These are phyloP conservation scores for Hydrozoanthus tunicans DNA, from an alignment of 64 coral and sea anemone genomes.

Conservation along the genomic window DNA sequence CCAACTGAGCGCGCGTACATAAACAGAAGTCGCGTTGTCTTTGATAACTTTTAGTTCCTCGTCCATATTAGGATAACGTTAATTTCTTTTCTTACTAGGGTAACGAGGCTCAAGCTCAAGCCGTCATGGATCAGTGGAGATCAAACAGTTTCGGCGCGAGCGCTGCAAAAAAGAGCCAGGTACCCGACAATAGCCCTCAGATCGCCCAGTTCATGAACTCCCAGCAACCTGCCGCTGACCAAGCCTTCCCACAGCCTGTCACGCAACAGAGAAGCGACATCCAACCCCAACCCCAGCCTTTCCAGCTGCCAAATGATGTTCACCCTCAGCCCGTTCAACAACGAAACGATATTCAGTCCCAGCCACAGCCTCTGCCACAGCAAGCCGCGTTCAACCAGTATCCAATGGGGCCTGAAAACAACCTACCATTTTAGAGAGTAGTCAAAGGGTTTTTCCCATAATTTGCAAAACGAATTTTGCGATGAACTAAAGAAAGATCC, in stretches of 20 bases:
- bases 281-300: constrained; percentile 34
- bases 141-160: constrained; percentile 43
- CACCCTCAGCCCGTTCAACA: constrained; percentile 25
- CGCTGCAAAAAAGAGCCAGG: constrained; percentile 25
- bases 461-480: neutral
- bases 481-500: neutral
- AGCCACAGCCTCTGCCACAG: neutral
- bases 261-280: constrained; percentile 43
- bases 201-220: constrained; percentile 54
- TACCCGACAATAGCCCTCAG: neutral
- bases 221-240: constrained; percentile 9
- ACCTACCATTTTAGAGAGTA: constrained; percentile 20
- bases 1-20: no score
- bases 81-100: neutral
- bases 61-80: neutral
- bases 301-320: neutral
- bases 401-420: constrained; percentile 5
- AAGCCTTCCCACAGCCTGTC: neutral
- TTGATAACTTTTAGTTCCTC: neutral
- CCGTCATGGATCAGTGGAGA: constrained; percentile 45
- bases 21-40: no score
- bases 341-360: constrained; percentile 25
- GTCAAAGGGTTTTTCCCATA: neutral
- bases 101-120: constrained; percentile 1
- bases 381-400: constrained; percentile 42